Evolutionary conservation across 2,797 vertebrate species (phyloP).

Genomic region (Siniperca scherzeri): DNA sequence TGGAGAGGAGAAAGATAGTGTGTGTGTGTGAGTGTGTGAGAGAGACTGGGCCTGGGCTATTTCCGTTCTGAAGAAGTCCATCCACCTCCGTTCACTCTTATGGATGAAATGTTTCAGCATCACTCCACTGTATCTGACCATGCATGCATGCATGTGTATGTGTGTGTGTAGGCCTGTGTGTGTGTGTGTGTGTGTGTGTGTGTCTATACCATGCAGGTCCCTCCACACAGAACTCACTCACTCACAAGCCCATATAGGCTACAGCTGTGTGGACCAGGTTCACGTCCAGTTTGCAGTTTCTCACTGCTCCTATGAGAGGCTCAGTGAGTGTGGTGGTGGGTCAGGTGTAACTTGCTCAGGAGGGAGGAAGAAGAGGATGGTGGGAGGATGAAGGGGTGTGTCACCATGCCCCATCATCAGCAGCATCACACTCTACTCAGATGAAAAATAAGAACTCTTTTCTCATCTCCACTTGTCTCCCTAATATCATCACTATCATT

Average conservation of each 20-base stretch:
- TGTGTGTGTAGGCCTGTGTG: slow-evolving; percentile 7
- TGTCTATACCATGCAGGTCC: slow-evolving; percentile 44
- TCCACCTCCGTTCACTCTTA: slow-evolving; percentile 41
- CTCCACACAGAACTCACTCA: slow-evolving; percentile 42
- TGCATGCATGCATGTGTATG: slow-evolving; percentile 16
- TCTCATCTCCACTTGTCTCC: slow-evolving; percentile 26
- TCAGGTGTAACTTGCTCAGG: slow-evolving; percentile 63
- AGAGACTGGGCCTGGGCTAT: slow-evolving; percentile 51
- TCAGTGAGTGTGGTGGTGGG: slow-evolving; percentile 23
- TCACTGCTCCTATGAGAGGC: slow-evolving; percentile 13
- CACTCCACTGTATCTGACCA: slow-evolving; percentile 30
- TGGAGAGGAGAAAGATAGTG: slow-evolving; percentile 26
- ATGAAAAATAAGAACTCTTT: slow-evolving; percentile 37
- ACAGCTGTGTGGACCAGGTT: slow-evolving; percentile 42
- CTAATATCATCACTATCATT: slow-evolving; percentile 6
- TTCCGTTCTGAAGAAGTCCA: slow-evolving; percentile 58
- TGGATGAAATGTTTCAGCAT: slow-evolving; percentile 45
- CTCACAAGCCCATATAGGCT: slow-evolving; percentile 38
- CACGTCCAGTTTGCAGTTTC: slow-evolving; percentile 34
- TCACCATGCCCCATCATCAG: slow-evolving; percentile 46
- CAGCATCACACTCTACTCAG: slow-evolving; percentile 37
- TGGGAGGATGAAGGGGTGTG: slow-evolving; percentile 64
- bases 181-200: slow-evolving; percentile 29
- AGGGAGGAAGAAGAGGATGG: slow-evolving; percentile 26
- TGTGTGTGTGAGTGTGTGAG: slow-evolving; percentile 13